Base-by-base conservation (phyloP, 2,888 invertebrate genomes). In the Endotricha flammealis region DNA sequence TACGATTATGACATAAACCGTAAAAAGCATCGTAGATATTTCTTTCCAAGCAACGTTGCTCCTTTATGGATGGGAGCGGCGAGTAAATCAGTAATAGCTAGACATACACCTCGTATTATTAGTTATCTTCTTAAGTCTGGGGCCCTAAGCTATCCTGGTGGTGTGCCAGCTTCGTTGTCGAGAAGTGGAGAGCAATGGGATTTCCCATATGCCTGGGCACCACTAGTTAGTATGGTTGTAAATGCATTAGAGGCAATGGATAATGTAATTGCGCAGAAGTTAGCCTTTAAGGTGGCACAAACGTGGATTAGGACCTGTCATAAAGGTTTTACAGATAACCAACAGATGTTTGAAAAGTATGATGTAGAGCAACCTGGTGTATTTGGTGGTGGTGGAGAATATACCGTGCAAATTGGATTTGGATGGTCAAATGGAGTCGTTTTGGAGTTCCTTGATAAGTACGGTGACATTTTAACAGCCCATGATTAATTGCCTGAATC, bases 171-270 rank as follows among this genome's bases (percentile, higher is more conserved):
- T 0, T 93, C 93, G 0, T 56, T 93, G 24, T 75, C 82, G 20
- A 74, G 87, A 12, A 91, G 91, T 5, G 91, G 91, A 0, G 91
- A 93, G 65, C 92, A 94, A 63, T 93, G 94, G 94, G 94, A 94
- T 65, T 91, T 90, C 57, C 93, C 95, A 1, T 95, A 95, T 62
- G 94, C 93, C 0, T 96, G 95, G 95, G 92, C 95, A 0, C 95
- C 95, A 2, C 87, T 93, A 28, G 92, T 95, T 44, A 92, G 93
- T 54, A 89, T 95, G 33, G 76, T 93, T 1, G 90, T 95, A 2
- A 89, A 91, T 61, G 91, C 91, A 2, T 70, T 95, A 40, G 87
- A 90, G 37, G 87, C 89, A 20, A 88, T 91, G 5, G 85, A 82
- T 0, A 88, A 88, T 8, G 46, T 59, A 0, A 87, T 89, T 52